These are phyloP conservation scores for Drosophila lacicola DNA, from an alignment of 2,888 invertebrate species.

Conservation along the genomic window DNA sequence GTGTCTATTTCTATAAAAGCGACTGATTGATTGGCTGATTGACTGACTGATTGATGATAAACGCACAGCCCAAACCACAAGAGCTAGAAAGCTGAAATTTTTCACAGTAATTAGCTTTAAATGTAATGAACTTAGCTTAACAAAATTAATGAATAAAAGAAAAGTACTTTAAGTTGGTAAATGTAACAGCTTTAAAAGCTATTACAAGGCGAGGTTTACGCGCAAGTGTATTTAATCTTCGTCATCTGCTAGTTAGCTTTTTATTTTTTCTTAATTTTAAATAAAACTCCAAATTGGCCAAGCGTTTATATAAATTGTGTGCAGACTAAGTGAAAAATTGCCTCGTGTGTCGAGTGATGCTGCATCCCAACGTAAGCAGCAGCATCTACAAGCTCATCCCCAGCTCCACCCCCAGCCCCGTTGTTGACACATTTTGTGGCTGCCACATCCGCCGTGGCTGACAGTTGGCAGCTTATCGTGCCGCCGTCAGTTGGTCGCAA, in stretches of 20 bases:
- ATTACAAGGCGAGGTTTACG: no score
- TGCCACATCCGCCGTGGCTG: slow-evolving; percentile 41
- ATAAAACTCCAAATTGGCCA: slow-evolving; percentile 16
- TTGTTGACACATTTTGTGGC: slow-evolving; percentile 47
- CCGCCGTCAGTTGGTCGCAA: slow-evolving; percentile 43
- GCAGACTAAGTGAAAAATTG: slow-evolving; percentile 53
- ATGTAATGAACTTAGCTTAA: no score
- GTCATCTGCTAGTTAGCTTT: not conserved
- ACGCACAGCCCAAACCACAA: no score
- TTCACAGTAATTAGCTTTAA: no score
- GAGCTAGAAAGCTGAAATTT: no score
- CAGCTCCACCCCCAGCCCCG: not conserved
- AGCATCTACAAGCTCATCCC: not conserved
- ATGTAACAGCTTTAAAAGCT: no score
- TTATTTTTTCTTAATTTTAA: not conserved
- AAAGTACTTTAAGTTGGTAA: no score
- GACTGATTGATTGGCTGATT: no score
- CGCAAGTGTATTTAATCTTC: slow-evolving; percentile 10
- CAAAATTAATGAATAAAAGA: no score
- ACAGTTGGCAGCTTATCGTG: slow-evolving; percentile 57
- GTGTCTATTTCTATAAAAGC: no score
- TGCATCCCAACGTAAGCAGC: not conserved
- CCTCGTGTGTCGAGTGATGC: slow-evolving; percentile 1
- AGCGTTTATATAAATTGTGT: slow-evolving; percentile 58
- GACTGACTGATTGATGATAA: no score